Conservation (phyloP, 2,888 invertebrate species). For the Magallana nippona region DNA sequence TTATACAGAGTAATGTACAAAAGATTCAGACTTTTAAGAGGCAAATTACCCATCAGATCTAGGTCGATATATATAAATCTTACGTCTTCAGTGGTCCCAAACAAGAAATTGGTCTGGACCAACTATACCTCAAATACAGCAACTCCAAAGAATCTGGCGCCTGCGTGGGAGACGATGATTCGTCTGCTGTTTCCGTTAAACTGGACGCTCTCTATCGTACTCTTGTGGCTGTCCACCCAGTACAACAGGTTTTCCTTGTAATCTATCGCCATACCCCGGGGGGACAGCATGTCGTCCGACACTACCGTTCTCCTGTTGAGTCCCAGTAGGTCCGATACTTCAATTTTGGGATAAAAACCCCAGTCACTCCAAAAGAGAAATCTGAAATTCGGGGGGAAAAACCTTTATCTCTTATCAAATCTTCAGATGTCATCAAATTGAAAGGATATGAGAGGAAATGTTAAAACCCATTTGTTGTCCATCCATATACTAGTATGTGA, state of each 20-base stretch:
- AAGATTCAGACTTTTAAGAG: too few species aligned
- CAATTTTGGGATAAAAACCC: constrained; percentile 71
- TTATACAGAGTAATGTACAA: too few species aligned
- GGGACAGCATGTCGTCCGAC: constrained; percentile 59
- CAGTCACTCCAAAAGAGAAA: constrained; percentile 76
- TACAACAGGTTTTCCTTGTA: constrained; percentile 86
- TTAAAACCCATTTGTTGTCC: too few species aligned
- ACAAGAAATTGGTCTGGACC: too few species aligned
- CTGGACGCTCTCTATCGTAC: constrained; percentile 89
- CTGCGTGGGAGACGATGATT: constrained; percentile 65
- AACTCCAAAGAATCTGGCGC: constrained; percentile 69
- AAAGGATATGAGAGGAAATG: too few species aligned
- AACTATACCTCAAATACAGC: constrained; percentile 65
- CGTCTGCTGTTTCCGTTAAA: constrained; percentile 87
- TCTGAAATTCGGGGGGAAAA: constrained; percentile 55
- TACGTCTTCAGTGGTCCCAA: too few species aligned
- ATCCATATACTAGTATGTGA: too few species aligned
- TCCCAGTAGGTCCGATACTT: constrained; percentile 72
- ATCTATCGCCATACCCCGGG: constrained; percentile 88
- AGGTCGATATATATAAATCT: too few species aligned
- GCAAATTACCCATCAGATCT: too few species aligned
- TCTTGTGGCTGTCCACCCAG: constrained; percentile 92
- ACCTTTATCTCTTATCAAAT: too few species aligned
- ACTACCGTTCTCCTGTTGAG: constrained; percentile 67
- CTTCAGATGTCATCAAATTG: too few species aligned